Base-by-base conservation (phyloP, 30 jellyfish, hydroid and myxozoan species). In the Aurelia aurita complex sp. Pacific region DNA sequence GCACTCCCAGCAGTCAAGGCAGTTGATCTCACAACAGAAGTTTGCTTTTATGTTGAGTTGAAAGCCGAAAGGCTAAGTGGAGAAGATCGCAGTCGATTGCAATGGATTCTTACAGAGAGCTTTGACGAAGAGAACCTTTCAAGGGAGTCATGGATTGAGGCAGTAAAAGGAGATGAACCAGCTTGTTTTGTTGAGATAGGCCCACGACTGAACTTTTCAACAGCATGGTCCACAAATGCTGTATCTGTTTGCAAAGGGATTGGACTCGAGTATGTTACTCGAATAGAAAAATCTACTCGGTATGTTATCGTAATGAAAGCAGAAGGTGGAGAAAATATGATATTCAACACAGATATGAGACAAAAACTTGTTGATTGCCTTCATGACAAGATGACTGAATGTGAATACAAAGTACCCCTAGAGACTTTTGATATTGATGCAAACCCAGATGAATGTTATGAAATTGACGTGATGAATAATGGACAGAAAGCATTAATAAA, bases 381-480 rank as follows among this genome's bases (percentile, higher is more conserved):
- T 35, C 94, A 92, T 80, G 98, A 92, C 75, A 82, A 50, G 65
- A 92, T 92, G 98, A 92, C 98, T 6, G 98, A 92, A 86, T 72
- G 88, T 69, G 85, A 19, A 53, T 92, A 92, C 63, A 14, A 54
- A n/a, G 34, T n/a, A 43, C 84, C 91, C 12, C 81, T 92, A 23
- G 78, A 76, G 53, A 60, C 78, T 75, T 92, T 92, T 81, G 79
- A 77, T 12, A 64, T 92, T 14, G 80, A 80, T 18, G 85, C 57
- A 6, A 42, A 76, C 7, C 91, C 85, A 12, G 91, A 81, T 10
- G 72, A 34, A 2, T 89, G 92, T 40, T 92, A 92, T 52, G 98
- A 92, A 64, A 86, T 92, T 55, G 95, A 92, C 59, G 61, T 92
- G n/a, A 61, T 86, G 54, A 74, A 64, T 0, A 34, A 69, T 15